These are phyloP conservation scores for Euzophera pinguis DNA, from an alignment of 2,888 invertebrate species.

Conservation along the genomic window DNA sequence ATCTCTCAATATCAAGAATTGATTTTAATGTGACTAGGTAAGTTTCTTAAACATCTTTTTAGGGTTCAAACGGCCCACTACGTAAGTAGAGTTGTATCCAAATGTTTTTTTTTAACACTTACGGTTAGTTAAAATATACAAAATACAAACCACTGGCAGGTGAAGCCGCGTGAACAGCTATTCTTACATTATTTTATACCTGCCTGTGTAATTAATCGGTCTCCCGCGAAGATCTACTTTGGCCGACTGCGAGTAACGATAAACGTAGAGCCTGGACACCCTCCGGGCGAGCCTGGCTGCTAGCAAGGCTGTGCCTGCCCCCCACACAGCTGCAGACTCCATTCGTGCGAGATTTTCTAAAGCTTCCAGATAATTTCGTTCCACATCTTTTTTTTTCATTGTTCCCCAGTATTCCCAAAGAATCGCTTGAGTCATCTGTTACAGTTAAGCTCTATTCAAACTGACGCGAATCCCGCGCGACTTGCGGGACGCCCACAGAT, in stretches of 20 bases:
- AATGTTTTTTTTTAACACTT: too few relatives aligned
- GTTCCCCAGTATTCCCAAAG: conserved; percentile 79
- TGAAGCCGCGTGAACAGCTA: too few relatives aligned
- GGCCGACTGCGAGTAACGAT: conserved; percentile 74
- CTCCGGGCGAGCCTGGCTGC: conserved; percentile 73
- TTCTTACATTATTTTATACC: not conserved
- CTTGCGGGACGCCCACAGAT: too few relatives aligned
- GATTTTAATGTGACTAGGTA: too few relatives aligned
- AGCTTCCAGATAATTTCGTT: conserved; percentile 51
- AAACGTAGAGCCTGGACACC: conserved; percentile 75
- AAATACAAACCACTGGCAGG: too few relatives aligned
- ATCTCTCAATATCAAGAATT: too few relatives aligned
- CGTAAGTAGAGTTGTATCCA: too few relatives aligned
- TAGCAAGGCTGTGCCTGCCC: conserved; percentile 77
- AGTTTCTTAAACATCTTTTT: too few relatives aligned
- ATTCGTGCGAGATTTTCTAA: conserved; percentile 73
- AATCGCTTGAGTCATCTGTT: conserved; percentile 65
- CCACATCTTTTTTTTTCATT: conserved; percentile 30
- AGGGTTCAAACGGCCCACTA: too few relatives aligned
- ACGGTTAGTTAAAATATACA: too few relatives aligned
- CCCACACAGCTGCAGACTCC: conserved; percentile 79
- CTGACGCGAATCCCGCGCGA: too few relatives aligned
- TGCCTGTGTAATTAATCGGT: conserved; percentile 75
- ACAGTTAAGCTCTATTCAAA: too few relatives aligned
- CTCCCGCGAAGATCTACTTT: conserved; percentile 64